A percentile compares a stretch with the other conserved stretches of the same genome.
These are phyloP conservation scores for Brachionus koreanus DNA, from an alignment of 1,140 invertebrate genomes.

Conservation along the genomic window DNA sequence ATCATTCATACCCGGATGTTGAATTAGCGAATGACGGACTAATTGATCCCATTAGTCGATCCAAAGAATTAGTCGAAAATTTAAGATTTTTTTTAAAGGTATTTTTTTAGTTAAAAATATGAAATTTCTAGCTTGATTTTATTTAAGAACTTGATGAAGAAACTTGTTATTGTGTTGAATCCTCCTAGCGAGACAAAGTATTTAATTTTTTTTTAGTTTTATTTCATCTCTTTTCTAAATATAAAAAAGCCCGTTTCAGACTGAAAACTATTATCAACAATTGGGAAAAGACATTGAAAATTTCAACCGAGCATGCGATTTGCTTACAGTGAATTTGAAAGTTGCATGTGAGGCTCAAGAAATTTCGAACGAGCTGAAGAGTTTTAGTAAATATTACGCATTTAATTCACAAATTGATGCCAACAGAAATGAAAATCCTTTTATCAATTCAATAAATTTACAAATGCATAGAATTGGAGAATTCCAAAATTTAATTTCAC, in stretches of 20 bases:
- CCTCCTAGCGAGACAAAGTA: slow-evolving; percentile 19
- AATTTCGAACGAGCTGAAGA: slow-evolving; percentile 13
- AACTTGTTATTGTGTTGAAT: neutral
- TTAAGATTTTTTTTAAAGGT: slow-evolving; percentile 20
- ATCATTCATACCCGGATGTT: neutral
- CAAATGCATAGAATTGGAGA: slow-evolving; percentile 32
- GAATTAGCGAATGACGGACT: slow-evolving; percentile 4
- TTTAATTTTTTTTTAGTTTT: neutral
- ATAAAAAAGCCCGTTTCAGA: neutral
- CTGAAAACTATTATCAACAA: slow-evolving; percentile 34
- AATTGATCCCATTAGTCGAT: neutral
- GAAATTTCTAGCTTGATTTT: neutral
- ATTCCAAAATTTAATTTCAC: neutral
- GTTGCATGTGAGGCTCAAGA: slow-evolving; percentile 30
- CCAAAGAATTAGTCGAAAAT: neutral
- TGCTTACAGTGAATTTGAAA: neutral
- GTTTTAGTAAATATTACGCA: slow-evolving; percentile 35
- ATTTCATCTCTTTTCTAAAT: neutral
- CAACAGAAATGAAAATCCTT: neutral
- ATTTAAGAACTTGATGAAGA: neutral
- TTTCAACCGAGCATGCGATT: slow-evolving; percentile 29
- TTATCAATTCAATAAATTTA: slow-evolving; percentile 15
- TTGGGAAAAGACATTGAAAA: slow-evolving; percentile 38
- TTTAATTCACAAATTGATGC: slow-evolving; percentile 8
- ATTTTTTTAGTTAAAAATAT: neutral